phyloP scores from a whole-genome alignment of 2,113 vertebrate species.

The Grantiella picta region DNA sequence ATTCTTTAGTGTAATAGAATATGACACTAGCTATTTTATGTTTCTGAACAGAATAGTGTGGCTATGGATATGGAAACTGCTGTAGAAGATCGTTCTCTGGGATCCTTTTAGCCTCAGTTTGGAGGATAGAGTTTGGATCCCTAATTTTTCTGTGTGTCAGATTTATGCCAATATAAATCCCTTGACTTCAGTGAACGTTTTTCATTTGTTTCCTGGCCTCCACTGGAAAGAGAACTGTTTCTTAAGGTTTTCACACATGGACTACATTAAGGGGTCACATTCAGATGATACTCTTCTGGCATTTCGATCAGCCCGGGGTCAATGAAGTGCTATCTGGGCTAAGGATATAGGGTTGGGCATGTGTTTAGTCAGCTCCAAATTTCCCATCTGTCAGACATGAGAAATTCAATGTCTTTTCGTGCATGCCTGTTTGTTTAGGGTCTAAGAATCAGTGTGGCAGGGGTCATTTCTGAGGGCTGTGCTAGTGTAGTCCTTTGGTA shows the following conservation, averaged over 20 bases:
- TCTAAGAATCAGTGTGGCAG: slow-evolving; percentile 11
- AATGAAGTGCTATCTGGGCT: slow-evolving; percentile 50
- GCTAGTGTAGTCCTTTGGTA: not conserved
- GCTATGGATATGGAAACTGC: not conserved
- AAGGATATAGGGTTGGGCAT: slow-evolving; percentile 19
- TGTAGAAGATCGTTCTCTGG: not conserved
- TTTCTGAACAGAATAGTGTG: not conserved
- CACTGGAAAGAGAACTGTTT: slow-evolving; percentile 20
- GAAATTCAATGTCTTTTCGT: slow-evolving; percentile 30
- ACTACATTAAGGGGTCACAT: slow-evolving; percentile 60
- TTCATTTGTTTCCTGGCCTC: slow-evolving; percentile 48
- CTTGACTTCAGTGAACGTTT: slow-evolving; percentile 42
- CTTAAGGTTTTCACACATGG: slow-evolving; percentile 61
- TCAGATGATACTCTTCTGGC: slow-evolving; percentile 56
- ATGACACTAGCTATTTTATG: not conserved
- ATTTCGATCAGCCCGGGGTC: slow-evolving; percentile 57
- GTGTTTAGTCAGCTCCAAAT: slow-evolving; percentile 45
- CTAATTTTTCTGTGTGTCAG: slow-evolving; percentile 14
- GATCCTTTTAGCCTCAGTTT: not conserved
- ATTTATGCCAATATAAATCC: slow-evolving; percentile 53
- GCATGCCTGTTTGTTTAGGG: slow-evolving; percentile 28
- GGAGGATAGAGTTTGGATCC: not conserved
- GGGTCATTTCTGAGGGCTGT: slow-evolving; percentile 10
- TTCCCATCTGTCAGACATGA: slow-evolving; percentile 58
- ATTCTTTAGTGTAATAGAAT: not conserved